Conservation (phyloP, 2,113 vertebrate species). For the Archilochus colubris region DNA sequence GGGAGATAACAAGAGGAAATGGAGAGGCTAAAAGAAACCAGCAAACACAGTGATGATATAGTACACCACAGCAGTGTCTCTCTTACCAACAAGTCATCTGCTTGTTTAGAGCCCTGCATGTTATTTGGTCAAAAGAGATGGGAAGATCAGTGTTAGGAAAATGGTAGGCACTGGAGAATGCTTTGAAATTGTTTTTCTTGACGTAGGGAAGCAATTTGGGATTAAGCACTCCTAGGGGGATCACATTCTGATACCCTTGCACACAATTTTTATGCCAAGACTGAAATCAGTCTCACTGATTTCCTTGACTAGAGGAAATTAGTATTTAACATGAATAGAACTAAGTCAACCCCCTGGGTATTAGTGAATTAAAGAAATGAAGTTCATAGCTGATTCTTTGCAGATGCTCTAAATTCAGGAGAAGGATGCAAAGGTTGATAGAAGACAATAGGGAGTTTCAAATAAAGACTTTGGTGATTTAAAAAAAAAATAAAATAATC, state of each 20-base stretch:
- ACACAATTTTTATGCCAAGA: constrained; percentile 4
- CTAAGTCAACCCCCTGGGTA: not conserved
- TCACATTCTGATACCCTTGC: not conserved
- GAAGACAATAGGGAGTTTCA: constrained; percentile 29
- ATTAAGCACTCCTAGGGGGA: not conserved
- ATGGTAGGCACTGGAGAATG: not conserved
- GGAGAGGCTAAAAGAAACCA: not conserved
- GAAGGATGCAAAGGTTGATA: not conserved
- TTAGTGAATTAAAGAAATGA: constrained; percentile 10
- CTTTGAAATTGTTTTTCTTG: not conserved
- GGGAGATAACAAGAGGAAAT: not conserved
- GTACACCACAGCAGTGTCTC: not conserved
- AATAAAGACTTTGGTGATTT: not conserved
- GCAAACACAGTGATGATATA: not conserved
- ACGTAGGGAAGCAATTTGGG: not conserved
- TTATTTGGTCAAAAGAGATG: not conserved
- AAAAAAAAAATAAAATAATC: not conserved
- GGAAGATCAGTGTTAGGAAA: not conserved
- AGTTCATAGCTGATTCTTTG: not conserved
- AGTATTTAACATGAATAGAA: not conserved
- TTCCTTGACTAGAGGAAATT: constrained; percentile 27
- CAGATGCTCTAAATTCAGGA: constrained; percentile 13
- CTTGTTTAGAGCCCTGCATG: not conserved
- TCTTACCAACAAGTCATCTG: not conserved
- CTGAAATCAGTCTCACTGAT: not conserved